phyloP scores from a whole-genome alignment of 2,113 vertebrate genomes.

The Ailurus styani region DNA sequence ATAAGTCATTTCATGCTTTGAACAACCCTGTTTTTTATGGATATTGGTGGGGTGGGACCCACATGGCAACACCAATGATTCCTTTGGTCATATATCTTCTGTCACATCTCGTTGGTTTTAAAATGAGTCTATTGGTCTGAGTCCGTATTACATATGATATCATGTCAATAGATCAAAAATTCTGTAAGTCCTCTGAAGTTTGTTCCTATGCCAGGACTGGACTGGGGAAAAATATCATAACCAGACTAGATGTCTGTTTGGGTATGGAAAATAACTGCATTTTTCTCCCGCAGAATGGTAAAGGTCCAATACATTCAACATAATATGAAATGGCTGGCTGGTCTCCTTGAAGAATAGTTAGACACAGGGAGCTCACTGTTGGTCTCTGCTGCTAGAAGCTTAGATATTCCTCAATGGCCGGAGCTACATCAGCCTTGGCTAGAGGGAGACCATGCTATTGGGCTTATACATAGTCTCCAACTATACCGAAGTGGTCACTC shows the following conservation, averaged over 20 bases:
- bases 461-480: not conserved
- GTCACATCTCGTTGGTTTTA: not conserved
- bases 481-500: not conserved
- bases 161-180: not conserved
- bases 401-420: not conserved
- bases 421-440: not conserved
- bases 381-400: not conserved
- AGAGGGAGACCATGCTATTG: not conserved
- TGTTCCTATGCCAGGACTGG: not conserved
- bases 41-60: not conserved
- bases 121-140: not conserved
- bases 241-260: not conserved
- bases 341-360: not conserved
- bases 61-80: not conserved
- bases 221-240: not conserved
- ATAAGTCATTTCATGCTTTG: not conserved
- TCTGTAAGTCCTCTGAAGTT: not conserved
- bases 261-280: not conserved
- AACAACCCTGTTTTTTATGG: not conserved
- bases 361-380: not conserved
- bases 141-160: not conserved
- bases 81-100: not conserved
- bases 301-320: not conserved
- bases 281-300: not conserved
- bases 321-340: not conserved